Evolutionary conservation across 2,888 invertebrate species (phyloP).

Genomic region (Plebejus argus): DNA sequence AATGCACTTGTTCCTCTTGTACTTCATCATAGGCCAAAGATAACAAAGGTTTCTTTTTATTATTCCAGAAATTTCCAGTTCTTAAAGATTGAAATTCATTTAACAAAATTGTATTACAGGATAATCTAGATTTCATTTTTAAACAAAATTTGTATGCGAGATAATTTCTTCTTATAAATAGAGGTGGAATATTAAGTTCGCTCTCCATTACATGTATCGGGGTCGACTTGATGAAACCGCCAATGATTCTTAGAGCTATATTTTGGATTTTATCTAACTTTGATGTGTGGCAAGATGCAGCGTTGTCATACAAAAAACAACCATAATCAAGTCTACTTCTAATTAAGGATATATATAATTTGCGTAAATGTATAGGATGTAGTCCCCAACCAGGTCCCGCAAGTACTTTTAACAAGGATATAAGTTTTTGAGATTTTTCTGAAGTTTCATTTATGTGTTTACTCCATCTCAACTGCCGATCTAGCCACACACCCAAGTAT

Average conservation of each 20-base stretch:
- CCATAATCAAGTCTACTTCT: conserved; percentile 37
- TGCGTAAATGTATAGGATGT: conserved; percentile 35
- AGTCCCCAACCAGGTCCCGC: conserved; percentile 35
- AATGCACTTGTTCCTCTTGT: conserved; percentile 25
- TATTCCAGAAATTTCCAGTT: conserved; percentile 30
- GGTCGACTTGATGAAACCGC: conserved; percentile 33
- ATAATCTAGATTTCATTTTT: conserved; percentile 31
- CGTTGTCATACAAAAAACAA: conserved; percentile 35
- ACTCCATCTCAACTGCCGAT: conserved; percentile 36
- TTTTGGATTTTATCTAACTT: conserved; percentile 37
- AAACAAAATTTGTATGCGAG: conserved; percentile 32
- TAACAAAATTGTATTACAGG: not conserved
- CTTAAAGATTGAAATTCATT: conserved; percentile 15
- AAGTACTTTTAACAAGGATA: conserved; percentile 33
- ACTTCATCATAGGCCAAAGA: not conserved
- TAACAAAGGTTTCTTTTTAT: conserved; percentile 33
- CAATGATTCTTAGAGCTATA: conserved; percentile 31
- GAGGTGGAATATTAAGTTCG: conserved; percentile 31
- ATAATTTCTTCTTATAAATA: conserved; percentile 29
- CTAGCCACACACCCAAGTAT: conserved; percentile 39
- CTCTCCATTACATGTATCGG: conserved; percentile 36
- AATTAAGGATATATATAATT: conserved; percentile 34
- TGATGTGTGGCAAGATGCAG: conserved; percentile 28
- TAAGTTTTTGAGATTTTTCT: conserved; percentile 32
- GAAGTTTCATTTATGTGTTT: conserved; percentile 35